phyloP scores from a whole-genome alignment of 2,888 invertebrate genomes.

The Athetis lepigone region DNA sequence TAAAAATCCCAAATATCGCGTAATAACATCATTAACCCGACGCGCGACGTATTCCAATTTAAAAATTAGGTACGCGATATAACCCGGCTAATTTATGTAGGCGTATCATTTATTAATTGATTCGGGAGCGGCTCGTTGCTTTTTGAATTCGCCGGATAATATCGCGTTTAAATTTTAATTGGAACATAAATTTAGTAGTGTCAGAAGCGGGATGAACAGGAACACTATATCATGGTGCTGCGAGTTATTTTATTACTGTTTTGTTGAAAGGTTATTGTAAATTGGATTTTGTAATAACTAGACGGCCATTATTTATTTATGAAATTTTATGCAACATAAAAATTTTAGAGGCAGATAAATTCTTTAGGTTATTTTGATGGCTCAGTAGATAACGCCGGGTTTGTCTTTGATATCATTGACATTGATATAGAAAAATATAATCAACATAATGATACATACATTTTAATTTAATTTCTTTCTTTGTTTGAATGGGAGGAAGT shows the following conservation, averaged over 20 bases:
- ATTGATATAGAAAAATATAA: too few relatives aligned
- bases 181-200: conserved; percentile 68
- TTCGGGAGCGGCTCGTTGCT: conserved; percentile 63
- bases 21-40: conserved; percentile 42
- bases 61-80: conserved; percentile 46
- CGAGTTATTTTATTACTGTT: conserved; percentile 58
- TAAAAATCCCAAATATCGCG: too few relatives aligned
- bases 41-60: conserved; percentile 31
- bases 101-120: conserved; percentile 70
- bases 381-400: neutral
- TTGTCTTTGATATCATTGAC: too few relatives aligned
- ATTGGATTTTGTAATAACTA: conserved; percentile 52
- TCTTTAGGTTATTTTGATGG: too few relatives aligned
- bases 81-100: conserved; percentile 65
- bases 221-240: conserved; percentile 52
- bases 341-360: too few relatives aligned
- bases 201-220: conserved; percentile 53
- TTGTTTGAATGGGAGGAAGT: too few relatives aligned
- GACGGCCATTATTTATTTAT: conserved; percentile 7
- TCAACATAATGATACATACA: too few relatives aligned
- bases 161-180: conserved; percentile 71
- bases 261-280: conserved; percentile 59
- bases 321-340: neutral
- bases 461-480: too few relatives aligned
- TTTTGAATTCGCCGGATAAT: conserved; percentile 67